Conservation (phyloP, 2,113 vertebrate genomes). For the Zosterops lateralis region DNA sequence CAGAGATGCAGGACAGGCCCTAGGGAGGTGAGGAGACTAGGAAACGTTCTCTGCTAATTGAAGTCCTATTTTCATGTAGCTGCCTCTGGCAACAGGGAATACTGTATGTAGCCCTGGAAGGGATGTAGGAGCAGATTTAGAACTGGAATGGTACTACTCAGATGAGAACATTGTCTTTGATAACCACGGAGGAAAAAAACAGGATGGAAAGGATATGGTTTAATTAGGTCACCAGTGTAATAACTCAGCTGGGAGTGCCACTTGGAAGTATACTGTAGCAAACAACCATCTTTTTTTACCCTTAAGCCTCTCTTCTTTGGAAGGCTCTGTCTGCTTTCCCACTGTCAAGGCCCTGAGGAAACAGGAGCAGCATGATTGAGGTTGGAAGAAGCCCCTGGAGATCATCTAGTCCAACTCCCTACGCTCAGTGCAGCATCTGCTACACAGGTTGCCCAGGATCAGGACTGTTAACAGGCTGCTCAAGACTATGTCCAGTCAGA, state of each 20-base stretch:
- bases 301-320: neutral
- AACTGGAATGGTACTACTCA: neutral
- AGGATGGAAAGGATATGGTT: neutral
- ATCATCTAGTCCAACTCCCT: fast-evolving
- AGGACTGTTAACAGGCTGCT: neutral
- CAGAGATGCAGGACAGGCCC: neutral
- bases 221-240: constrained; percentile 27
- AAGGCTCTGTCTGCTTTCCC: neutral
- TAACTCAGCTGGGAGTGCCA: neutral
- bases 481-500: neutral
- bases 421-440: neutral
- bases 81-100: neutral
- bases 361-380: neutral
- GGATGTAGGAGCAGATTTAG: neutral
- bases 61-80: neutral
- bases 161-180: neutral
- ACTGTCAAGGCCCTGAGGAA: neutral
- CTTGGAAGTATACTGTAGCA: neutral
- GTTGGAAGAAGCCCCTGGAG: neutral
- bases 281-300: neutral
- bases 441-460: neutral
- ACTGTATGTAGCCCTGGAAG: neutral
- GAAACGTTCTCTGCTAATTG: neutral
- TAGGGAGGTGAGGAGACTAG: neutral
- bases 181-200: neutral